phyloP scores from a whole-genome alignment of 2,888 invertebrate species.

The Sisyra nigra region DNA sequence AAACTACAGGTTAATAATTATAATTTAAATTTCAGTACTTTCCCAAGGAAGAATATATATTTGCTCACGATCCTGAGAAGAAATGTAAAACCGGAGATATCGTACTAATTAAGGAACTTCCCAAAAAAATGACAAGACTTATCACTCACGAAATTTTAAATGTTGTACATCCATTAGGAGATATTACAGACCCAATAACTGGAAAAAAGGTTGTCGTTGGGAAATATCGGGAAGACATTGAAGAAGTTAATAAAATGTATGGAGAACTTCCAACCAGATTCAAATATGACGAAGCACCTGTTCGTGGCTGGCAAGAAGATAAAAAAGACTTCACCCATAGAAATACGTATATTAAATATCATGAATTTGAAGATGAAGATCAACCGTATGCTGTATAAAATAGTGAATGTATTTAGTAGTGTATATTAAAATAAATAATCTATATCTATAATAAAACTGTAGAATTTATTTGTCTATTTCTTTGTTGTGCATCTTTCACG shows the following conservation, averaged over 20 bases:
- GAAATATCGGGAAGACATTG: slow-evolving; percentile 59
- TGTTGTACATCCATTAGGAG: slow-evolving; percentile 66
- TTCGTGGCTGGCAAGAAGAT: slow-evolving; percentile 68
- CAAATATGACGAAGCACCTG: slow-evolving; percentile 59
- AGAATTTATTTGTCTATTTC: too few relatives aligned
- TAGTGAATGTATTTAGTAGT: not conserved
- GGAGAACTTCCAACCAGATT: slow-evolving; percentile 52
- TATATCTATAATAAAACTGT: not conserved
- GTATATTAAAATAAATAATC: not conserved
- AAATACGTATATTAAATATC: slow-evolving; percentile 60
- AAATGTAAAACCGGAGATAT: slow-evolving; percentile 69
- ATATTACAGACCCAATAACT: slow-evolving; percentile 72
- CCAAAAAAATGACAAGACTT: slow-evolving; percentile 53
- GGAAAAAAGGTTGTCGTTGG: slow-evolving; percentile 61
- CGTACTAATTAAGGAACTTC: slow-evolving; percentile 59
- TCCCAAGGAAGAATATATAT: slow-evolving; percentile 49
- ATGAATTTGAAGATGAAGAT: slow-evolving; percentile 57
- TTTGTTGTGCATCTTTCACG: too few relatives aligned
- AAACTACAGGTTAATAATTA: slow-evolving; percentile 16
- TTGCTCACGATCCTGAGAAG: slow-evolving; percentile 63
- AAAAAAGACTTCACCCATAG: slow-evolving; percentile 67
- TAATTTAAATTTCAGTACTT: slow-evolving; percentile 55
- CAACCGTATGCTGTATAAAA: slow-evolving; percentile 50
- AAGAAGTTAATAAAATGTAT: slow-evolving; percentile 46
- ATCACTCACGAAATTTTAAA: slow-evolving; percentile 68